These are phyloP conservation scores for Hydrozoanthus tunicans DNA, from an alignment of 64 coral and sea anemone species.

Conservation along the genomic window DNA sequence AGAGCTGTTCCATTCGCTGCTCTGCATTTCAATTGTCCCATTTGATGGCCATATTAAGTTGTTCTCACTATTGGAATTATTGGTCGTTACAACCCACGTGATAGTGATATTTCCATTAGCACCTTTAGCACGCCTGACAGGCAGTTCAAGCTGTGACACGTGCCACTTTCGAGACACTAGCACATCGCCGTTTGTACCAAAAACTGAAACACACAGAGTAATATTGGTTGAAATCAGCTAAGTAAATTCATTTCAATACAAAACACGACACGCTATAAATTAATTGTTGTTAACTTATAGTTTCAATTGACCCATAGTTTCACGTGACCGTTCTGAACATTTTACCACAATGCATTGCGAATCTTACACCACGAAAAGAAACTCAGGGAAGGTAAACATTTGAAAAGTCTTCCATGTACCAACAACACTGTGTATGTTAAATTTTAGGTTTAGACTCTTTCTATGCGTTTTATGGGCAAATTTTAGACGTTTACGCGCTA, in stretches of 20 bases:
- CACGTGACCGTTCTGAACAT: too few relatives aligned
- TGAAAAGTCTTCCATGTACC: too few relatives aligned
- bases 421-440: too few relatives aligned
- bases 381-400: too few relatives aligned
- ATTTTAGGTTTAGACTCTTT: too few relatives aligned
- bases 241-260: not conserved
- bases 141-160: slow-evolving; percentile 54
- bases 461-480: too few relatives aligned
- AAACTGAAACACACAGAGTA: slow-evolving; percentile 50
- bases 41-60: slow-evolving; percentile 62
- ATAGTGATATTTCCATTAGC: slow-evolving; percentile 73
- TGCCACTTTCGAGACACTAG: slow-evolving; percentile 13
- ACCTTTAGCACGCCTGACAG: slow-evolving; percentile 67
- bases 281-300: not conserved
- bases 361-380: too few relatives aligned
- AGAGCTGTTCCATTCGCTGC: slow-evolving; percentile 73
- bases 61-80: slow-evolving; percentile 15
- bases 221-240: not conserved
- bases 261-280: not conserved
- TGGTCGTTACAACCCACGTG: slow-evolving; percentile 65
- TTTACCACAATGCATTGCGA: too few relatives aligned
- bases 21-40: slow-evolving; percentile 55
- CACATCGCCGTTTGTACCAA: slow-evolving; percentile 33
- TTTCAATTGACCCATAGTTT: too few relatives aligned
- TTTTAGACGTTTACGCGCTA: too few relatives aligned